phyloP scores from a whole-genome alignment of 2,888 invertebrate genomes.

The Lithophane leautieri region DNA sequence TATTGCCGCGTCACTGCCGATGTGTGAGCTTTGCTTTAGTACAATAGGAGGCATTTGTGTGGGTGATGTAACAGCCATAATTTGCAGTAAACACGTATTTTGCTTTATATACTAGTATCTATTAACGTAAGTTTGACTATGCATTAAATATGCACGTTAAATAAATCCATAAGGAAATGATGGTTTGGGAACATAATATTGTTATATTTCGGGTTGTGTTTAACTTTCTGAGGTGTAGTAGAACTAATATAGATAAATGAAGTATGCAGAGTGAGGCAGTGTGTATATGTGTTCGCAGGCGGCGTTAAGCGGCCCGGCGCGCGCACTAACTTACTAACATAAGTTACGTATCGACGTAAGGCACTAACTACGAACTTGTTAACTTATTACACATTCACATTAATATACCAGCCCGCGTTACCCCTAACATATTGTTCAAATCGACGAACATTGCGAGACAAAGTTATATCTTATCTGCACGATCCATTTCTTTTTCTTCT shows the following conservation, averaged over 20 bases:
- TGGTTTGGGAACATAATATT: constrained; percentile 40
- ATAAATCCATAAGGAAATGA: constrained; percentile 25
- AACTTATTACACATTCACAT: constrained; percentile 83
- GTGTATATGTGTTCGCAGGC: constrained; percentile 88
- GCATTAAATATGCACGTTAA: constrained; percentile 30
- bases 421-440: constrained; percentile 12
- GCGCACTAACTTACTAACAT: constrained; percentile 84
- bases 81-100: constrained; percentile 68
- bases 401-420: constrained; percentile 12
- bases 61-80: constrained; percentile 90
- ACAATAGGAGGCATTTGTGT: constrained; percentile 74
- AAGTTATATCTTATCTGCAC: constrained; percentile 14
- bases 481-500: constrained; percentile 12
- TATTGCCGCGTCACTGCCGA: constrained; percentile 52
- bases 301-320: constrained; percentile 85
- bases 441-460: constrained; percentile 5
- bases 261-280: constrained; percentile 67
- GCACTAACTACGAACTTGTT: constrained; percentile 88
- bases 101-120: constrained; percentile 64
- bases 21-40: constrained; percentile 78
- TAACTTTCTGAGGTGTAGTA: constrained; percentile 42
- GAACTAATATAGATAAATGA: constrained; percentile 55
- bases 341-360: constrained; percentile 85
- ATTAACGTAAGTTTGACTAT: constrained; percentile 34
- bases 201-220: constrained; percentile 34